These are phyloP conservation scores for Phocides pigmalion DNA, from an alignment of 1,140 invertebrate genomes.

Conservation along the genomic window DNA sequence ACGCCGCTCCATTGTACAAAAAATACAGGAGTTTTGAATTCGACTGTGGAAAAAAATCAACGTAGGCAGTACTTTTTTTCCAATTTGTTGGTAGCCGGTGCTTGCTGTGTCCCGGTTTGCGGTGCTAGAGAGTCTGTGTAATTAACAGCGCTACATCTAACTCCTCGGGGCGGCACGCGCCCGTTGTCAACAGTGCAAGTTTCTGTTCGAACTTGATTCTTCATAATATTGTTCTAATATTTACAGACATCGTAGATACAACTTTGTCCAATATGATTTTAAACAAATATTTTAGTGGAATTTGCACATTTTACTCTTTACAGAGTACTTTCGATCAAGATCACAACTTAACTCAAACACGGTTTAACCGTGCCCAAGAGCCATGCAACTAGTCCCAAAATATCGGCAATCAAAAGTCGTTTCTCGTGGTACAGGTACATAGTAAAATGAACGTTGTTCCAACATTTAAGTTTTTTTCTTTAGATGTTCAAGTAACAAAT, in stretches of 20 bases:
- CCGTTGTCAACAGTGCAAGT: conserved; percentile 13
- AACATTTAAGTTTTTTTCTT: too few species aligned
- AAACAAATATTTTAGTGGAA: too few species aligned
- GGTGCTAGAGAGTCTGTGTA: conserved; percentile 15
- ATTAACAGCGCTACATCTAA: conserved; percentile 31
- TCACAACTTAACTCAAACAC: too few species aligned
- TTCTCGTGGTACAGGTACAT: too few species aligned
- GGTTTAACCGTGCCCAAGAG: too few species aligned
- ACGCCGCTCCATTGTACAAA: neutral
- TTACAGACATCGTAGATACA: neutral
- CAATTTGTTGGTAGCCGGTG: conserved; percentile 29
- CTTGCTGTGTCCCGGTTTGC: conserved; percentile 15
- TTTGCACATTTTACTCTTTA: too few species aligned
- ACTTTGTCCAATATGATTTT: neutral
- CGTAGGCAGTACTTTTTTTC: conserved; percentile 15
- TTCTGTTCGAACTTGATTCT: conserved; percentile 4
- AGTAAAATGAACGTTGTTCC: too few species aligned
- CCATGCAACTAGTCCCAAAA: too few species aligned
- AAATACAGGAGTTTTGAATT: conserved; percentile 9
- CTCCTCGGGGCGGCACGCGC: conserved; percentile 6
- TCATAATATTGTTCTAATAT: neutral
- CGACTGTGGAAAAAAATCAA: conserved; percentile 16
- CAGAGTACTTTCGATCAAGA: too few species aligned
- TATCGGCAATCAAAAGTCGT: too few species aligned
- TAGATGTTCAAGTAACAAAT: too few species aligned